Evolutionary conservation across 2,888 invertebrate genomes (phyloP).

Genomic region (Himalopsyche tibetana): DNA sequence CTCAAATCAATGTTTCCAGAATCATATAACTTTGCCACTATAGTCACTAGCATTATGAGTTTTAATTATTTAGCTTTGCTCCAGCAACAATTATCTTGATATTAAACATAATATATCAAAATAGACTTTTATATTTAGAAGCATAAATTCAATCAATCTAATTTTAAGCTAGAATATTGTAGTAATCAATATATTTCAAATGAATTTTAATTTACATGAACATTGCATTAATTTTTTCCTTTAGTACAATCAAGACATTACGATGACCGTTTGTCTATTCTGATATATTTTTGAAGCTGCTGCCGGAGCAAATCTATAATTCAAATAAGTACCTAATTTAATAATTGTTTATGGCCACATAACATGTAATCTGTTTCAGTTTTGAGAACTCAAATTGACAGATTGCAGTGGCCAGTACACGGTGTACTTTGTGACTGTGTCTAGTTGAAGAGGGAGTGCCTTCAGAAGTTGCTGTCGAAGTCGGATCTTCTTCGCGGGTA

Average conservation of each 20-base stretch:
- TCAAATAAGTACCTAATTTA: constrained; percentile 20
- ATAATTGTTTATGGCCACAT: constrained; percentile 28
- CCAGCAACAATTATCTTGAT: not conserved
- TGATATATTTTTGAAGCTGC: not conserved
- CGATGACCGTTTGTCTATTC: not conserved
- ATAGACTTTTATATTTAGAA: not conserved
- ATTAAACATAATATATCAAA: not conserved
- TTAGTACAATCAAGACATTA: no score
- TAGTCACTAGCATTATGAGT: not conserved
- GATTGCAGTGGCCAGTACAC: constrained; percentile 26
- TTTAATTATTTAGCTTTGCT: constrained; percentile 9
- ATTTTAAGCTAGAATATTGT: no score
- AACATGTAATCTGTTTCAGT: constrained; percentile 4
- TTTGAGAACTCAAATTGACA: constrained; percentile 26
- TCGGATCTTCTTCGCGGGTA: constrained; percentile 83
- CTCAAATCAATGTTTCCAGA: constrained; percentile 1
- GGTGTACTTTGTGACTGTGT: not conserved
- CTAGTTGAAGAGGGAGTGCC: constrained; percentile 22
- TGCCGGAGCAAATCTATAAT: not conserved
- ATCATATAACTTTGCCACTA: constrained; percentile 8
- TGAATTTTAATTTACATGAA: no score
- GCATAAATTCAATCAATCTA: not conserved
- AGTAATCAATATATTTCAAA: no score
- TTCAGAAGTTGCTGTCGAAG: constrained; percentile 88
- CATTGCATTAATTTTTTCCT: no score